These are phyloP conservation scores for Alviniconcha strummeri DNA, from an alignment of 2,888 invertebrate species.

Conservation along the genomic window DNA sequence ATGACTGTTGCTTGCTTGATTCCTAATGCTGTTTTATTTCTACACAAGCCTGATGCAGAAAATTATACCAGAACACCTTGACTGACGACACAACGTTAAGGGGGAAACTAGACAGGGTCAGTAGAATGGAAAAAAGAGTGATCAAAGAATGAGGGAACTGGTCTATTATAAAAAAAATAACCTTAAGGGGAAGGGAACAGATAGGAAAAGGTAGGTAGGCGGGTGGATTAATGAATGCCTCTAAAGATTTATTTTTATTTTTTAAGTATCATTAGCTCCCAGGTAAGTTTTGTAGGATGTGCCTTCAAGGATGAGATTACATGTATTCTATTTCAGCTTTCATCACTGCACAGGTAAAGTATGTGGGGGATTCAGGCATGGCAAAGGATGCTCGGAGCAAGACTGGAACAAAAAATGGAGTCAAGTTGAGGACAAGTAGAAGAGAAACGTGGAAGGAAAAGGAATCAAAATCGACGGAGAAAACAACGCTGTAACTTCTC, in stretches of 20 bases:
- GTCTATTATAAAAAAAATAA: too few species aligned
- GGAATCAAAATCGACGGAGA: not conserved
- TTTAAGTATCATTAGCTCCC: not conserved
- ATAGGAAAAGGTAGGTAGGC: too few species aligned
- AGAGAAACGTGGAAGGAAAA: not conserved
- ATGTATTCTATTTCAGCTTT: conserved; percentile 21
- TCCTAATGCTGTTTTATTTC: too few species aligned
- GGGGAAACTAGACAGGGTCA: too few species aligned
- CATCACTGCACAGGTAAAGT: not conserved
- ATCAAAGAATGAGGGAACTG: too few species aligned
- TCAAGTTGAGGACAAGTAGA: not conserved
- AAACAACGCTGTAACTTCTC: conserved; percentile 32
- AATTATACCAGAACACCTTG: too few species aligned
- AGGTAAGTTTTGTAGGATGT: conserved; percentile 14
- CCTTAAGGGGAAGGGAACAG: too few species aligned
- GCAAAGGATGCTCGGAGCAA: not conserved
- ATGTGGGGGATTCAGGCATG: conserved; percentile 15
- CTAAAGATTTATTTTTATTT: not conserved
- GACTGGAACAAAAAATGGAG: not conserved
- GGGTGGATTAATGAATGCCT: too few species aligned
- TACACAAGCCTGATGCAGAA: too few species aligned
- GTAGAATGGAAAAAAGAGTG: too few species aligned
- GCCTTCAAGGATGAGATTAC: not conserved
- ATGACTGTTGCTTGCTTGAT: too few species aligned
- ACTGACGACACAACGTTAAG: too few species aligned